Percentiles rank a stretch among this genome's conserved stretches.
Evolutionary conservation across 2,113 vertebrate species (phyloP).

Genomic region (Arothron firmamentum): DNA sequence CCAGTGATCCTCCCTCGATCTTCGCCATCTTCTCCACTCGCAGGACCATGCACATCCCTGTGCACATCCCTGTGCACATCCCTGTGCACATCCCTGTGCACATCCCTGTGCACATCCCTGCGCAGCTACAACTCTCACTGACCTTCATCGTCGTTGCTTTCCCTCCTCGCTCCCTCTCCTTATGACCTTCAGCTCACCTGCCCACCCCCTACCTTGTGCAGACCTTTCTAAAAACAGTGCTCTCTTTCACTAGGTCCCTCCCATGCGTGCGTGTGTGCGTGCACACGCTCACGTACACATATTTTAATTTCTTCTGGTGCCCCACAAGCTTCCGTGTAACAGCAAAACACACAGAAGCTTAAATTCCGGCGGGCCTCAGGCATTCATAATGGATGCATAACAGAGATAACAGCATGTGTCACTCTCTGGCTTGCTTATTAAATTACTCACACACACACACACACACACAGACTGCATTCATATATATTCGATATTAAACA

Average conservation of each 20-base stretch:
- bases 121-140: neutral
- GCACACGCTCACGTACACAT: slow-evolving; percentile 16
- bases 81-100: neutral
- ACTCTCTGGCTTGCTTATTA: slow-evolving; percentile 48
- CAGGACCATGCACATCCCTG: neutral
- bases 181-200: slow-evolving; percentile 26
- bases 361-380: slow-evolving; percentile 46
- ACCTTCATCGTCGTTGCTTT: slow-evolving; percentile 23
- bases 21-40: neutral
- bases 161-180: neutral
- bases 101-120: neutral
- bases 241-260: slow-evolving; percentile 60
- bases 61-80: neutral
- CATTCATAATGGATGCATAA: slow-evolving; percentile 37
- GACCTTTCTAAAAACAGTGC: slow-evolving; percentile 62
- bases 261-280: slow-evolving; percentile 19
- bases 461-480: slow-evolving; percentile 16
- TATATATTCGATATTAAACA: slow-evolving; percentile 6
- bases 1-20: neutral
- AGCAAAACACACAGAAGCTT: slow-evolving; percentile 30
- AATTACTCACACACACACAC: slow-evolving; percentile 28
- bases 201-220: slow-evolving; percentile 38
- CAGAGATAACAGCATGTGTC: slow-evolving; percentile 65
- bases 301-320: slow-evolving; percentile 30
- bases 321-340: slow-evolving; percentile 43